Percentiles rank a stretch among this genome's conserved stretches.
phyloP scores from a whole-genome alignment of 53 echinoderm and acorn worm species.

The Holothuria leucospilota region DNA sequence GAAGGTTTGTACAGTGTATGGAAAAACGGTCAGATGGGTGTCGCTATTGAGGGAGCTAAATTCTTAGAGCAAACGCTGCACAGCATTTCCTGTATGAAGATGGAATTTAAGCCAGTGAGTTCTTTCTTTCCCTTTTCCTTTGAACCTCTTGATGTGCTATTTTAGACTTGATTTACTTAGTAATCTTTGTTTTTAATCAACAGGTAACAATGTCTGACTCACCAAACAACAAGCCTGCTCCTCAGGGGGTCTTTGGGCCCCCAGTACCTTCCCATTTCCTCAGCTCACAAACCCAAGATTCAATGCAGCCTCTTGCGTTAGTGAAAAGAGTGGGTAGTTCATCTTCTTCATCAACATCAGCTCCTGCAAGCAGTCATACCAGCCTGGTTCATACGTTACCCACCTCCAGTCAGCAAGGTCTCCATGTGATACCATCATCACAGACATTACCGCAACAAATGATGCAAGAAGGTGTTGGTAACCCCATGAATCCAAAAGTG shows the following conservation, averaged over 20 bases:
- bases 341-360: neutral
- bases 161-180: no score
- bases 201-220: slow-evolving; percentile 24
- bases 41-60: no score
- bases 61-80: no score
- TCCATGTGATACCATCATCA: slow-evolving; percentile 24
- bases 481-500: slow-evolving; percentile 60
- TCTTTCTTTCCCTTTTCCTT: no score
- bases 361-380: neutral
- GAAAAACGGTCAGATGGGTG: no score
- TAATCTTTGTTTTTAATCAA: no score
- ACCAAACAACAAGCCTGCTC: slow-evolving; percentile 1
- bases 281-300: slow-evolving; percentile 26
- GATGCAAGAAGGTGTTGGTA: neutral
- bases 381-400: neutral
- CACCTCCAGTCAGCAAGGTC: slow-evolving; percentile 12
- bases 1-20: no score
- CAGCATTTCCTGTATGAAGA: no score
- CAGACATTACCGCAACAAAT: neutral
- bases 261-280: slow-evolving; percentile 36
- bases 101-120: no score
- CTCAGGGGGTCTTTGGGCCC: slow-evolving; percentile 35
- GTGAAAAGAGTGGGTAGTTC: neutral
- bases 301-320: slow-evolving; percentile 29
- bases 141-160: no score